These are phyloP conservation scores for Gavia stellata DNA, from an alignment of 2,113 vertebrate genomes.

Conservation along the genomic window DNA sequence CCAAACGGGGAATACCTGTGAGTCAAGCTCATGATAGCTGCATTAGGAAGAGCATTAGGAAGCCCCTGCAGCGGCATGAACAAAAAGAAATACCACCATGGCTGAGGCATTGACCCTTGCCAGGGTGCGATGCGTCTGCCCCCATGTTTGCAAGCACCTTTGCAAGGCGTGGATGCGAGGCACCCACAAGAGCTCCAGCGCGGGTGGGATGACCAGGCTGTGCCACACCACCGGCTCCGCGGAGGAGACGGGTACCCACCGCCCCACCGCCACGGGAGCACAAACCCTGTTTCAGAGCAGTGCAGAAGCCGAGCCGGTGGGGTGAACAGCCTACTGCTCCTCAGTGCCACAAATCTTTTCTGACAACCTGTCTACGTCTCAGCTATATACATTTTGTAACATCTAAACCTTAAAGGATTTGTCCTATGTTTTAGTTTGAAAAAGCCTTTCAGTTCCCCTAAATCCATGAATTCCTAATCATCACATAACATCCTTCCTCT, in stretches of 20 bases:
- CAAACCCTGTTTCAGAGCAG: background rate
- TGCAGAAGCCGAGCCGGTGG: background rate
- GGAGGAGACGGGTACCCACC: rapidly evolving
- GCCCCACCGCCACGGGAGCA: rapidly evolving
- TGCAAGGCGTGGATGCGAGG: rapidly evolving
- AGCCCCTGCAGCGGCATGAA: background rate
- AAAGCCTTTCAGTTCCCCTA: background rate
- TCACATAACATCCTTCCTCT: background rate
- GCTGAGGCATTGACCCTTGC: background rate
- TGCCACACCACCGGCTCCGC: background rate
- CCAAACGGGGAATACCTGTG: too few relatives aligned
- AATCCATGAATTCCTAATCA: background rate
- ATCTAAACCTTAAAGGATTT: background rate
- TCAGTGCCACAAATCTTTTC: background rate
- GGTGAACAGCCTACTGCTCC: background rate
- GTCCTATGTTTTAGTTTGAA: background rate
- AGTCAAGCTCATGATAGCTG: rapidly evolving
- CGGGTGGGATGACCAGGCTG: background rate
- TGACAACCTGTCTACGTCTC: background rate
- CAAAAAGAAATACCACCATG: background rate
- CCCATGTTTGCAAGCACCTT: rapidly evolving
- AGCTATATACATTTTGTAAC: rapidly evolving
- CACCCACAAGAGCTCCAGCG: rapidly evolving
- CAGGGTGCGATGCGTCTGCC: rapidly evolving
- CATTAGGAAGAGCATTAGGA: background rate